Evolutionary conservation across 2,888 invertebrate genomes (phyloP), one percentile per base, ranked within the genome.

Genomic region (Cinara cedri): DNA sequence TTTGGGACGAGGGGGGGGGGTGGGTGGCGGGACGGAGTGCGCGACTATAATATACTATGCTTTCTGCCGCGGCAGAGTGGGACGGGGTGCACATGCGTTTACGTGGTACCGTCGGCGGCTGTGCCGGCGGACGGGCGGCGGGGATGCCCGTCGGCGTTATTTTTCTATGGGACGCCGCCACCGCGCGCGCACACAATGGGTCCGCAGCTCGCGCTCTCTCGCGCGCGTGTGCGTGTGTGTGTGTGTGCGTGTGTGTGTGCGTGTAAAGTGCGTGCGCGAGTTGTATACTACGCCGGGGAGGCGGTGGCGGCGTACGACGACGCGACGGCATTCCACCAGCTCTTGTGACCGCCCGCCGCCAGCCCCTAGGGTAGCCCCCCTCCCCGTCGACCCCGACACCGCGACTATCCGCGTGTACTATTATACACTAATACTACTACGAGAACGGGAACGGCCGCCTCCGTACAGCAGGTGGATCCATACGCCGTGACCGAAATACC

Each of bases 401-500:
- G 60, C 72, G 51, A 24, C 49, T 24, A 3, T 34, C 34, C 49
- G 26, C 65, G 63, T n/a, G 46, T 21, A n/a, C 60, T 24, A 34
- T 34, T 34, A 34, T 34, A 34, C n/a, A n/a, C 34, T 34, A 34
- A 3, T 60, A 46, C 44, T 16, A 24, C 49, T 19, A 26, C 44
- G 1, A 10, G 16, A n/a, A 19, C 19, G 42, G 49, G 42, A 44
- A 44, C 57, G 46, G 14, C 24, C 51, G 46, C 9, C 55, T 51
- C 19, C 44, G 49, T 49, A 62, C 72, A 68, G 76, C 76, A 68
- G 68, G 68, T 76, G 76, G 68, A 76, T 76, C 76, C 68, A 57
- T 76, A 57, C 66, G 68, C 66, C 65, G 76, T 76, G 66, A 76
- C 57, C 76, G 76, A 76, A 76, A 76, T 57, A 57, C 55, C 66